Evolutionary conservation across 92 coral and sea anemone species (phyloP), one percentile per base, ranked within the genome.

Genomic region (Scolanthus callimorphus): DNA sequence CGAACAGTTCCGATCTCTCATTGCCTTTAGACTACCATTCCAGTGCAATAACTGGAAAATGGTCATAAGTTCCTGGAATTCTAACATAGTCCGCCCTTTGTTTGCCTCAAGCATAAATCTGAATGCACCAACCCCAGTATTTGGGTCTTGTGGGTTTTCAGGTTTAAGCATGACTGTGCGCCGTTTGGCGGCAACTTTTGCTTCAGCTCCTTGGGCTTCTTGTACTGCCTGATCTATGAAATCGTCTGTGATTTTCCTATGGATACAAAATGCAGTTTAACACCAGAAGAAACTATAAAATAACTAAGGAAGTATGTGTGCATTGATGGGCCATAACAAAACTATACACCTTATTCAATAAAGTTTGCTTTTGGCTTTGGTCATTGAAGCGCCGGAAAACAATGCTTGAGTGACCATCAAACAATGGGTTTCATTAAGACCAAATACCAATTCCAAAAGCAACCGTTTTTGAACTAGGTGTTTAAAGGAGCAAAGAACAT

Each of bases 21-120:
- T 80, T 28, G 89, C 95, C 46, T 81, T 85, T 37, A 89, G 63
- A 59, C 89, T 89, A 20, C 95, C 97, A 68, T 89, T 89, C 97
- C 97, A 89, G 70, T 89, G 88, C 15, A 89, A 60, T 46, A 89
- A 69, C 75, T 85, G 97, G 61, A 89, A 89, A 20, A 89, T 85
- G 59, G 95, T 89, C 97, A 89, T 89, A 9, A 89, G 86, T 60
- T 89, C 97, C 59, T 89, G 97, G 65, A 89, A 89, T 60, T 89
- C 89, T 12, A 89, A 48, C 92, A 85, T 85, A 41, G 89, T 85
- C 11, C 84, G 71, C 9, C 97, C 97, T 57, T 81, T 89, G 60
- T 85, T 89, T 58, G 97, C 79, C 26, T 80, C 85, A 37, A 89
- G 69, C 97, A 89, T 89, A 54, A 89, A 89, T 46, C 84, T 55